A percentile compares a stretch with the other conserved stretches of the same genome.
Conservation (phyloP, 2,113 vertebrate genomes). For the Rhinichthys klamathensis region DNA sequence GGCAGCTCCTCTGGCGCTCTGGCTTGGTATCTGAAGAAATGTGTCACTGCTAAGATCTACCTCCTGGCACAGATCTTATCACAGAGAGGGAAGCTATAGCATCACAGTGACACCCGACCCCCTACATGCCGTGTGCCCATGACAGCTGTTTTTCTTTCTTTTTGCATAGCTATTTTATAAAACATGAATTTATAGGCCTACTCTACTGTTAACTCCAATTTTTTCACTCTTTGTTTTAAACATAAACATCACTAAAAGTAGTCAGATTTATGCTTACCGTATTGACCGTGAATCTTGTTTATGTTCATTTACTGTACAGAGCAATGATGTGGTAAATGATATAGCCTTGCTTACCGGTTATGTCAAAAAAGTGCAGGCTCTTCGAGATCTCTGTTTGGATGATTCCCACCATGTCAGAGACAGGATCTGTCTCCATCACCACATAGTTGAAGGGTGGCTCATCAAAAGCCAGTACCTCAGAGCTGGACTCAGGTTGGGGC, state of each 20-base stretch:
- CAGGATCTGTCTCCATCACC: conserved; percentile 91
- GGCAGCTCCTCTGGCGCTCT: conserved; percentile 40
- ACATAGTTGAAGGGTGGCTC: conserved; percentile 89
- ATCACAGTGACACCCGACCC: conserved; percentile 22
- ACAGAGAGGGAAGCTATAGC: conserved; percentile 13
- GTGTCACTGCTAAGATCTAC: conserved; percentile 32
- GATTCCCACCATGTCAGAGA: conserved; percentile 95
- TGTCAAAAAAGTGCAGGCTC: conserved; percentile 86
- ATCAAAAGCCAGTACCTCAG: conserved; percentile 82
- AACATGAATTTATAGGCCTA: neutral
- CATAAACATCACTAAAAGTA: too few relatives aligned
- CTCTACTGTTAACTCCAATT: too few relatives aligned
- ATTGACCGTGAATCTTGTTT: too few relatives aligned
- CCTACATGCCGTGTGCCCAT: neutral
- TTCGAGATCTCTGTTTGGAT: conserved; percentile 84
- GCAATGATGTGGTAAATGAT: neutral
- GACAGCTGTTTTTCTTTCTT: neutral
- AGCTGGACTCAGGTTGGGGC: conserved; percentile 72
- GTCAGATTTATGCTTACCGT: too few relatives aligned
- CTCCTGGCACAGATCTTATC: conserved; percentile 31
- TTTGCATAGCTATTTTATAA: neutral
- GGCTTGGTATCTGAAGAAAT: conserved; percentile 55
- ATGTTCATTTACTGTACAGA: neutral
- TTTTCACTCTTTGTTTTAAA: too few relatives aligned
- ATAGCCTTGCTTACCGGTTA: conserved; percentile 81